phyloP scores from a whole-genome alignment of 2,888 invertebrate species.

The Epirrhoe tristata region DNA sequence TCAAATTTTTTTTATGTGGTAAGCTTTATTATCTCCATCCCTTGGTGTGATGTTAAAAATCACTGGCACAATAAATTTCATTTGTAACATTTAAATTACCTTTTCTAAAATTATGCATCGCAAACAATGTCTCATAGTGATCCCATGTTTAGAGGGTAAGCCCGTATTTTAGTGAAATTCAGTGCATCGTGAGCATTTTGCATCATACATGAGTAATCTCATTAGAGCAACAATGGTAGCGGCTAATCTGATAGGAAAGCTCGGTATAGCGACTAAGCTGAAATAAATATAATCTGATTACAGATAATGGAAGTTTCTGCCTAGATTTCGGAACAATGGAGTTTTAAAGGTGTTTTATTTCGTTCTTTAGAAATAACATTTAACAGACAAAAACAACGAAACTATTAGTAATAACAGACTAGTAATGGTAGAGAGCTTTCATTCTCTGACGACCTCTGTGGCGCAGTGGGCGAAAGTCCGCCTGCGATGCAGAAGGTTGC shows the following conservation, averaged over 20 bases:
- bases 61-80: too few relatives aligned
- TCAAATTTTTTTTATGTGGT: too few relatives aligned
- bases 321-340: slow-evolving; percentile 28
- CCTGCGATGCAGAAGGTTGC: too few relatives aligned
- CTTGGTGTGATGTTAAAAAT: too few relatives aligned
- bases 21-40: too few relatives aligned
- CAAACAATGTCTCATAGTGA: slow-evolving; percentile 46
- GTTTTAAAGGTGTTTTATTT: background rate
- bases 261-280: slow-evolving; percentile 44
- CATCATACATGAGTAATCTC: slow-evolving; percentile 71
- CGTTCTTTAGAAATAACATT: too few relatives aligned
- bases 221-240: slow-evolving; percentile 69
- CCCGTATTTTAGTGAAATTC: slow-evolving; percentile 69
- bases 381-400: too few relatives aligned
- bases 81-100: background rate
- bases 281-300: slow-evolving; percentile 54
- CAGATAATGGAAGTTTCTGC: slow-evolving; percentile 45
- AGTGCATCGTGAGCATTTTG: slow-evolving; percentile 56
- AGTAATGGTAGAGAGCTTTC: too few relatives aligned
- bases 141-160: slow-evolving; percentile 62
- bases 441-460: too few relatives aligned
- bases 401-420: too few relatives aligned
- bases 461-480: too few relatives aligned
- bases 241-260: slow-evolving; percentile 64
- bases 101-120: slow-evolving; percentile 5